Base-by-base conservation (phyloP, 1,140 invertebrate genomes). In the Leptinotarsa texana region DNA sequence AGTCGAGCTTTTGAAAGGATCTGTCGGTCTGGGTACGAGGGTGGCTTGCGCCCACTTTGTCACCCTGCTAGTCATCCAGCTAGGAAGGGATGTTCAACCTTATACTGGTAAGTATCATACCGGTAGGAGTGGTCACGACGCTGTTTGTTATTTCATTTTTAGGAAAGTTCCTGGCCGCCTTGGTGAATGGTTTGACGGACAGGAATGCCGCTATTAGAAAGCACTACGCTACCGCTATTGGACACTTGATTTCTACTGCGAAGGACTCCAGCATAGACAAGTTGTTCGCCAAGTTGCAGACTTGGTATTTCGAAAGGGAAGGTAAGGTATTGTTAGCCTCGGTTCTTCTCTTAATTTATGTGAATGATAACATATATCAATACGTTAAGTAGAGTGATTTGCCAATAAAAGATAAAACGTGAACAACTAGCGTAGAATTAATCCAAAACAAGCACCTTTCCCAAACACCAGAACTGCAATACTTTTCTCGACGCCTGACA, bases 201-300 rank as follows among this genome's bases (percentile, higher is more conserved):
- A 89, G 95, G 69, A 98, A 96, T 83, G 85, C 89, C 2, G 90
- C 92, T 1, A 90, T 98, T 3, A 89, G 95, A 74, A 96, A 95
- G 85, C 91, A 93, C 76, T 95, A 93, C 83, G 93, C 95, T 0
- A 88, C 89, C 67, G 92, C 94, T 17, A 91, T 98, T 69, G 96
- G 95, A 1, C 92, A 97, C 81, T 86, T 98, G n/a, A 91, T 95
- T 4, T 91, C 93, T 71, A 90, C 91, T 75, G 94, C 94, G n/a
- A 97, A 97, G 88, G 90, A 93, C 73, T 92, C 92, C 78, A 96
- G 94, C 81, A 88, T 96, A 65, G 94, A 95, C 78, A 97, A 95
- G 82, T 84, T 98, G 13, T 92, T 97, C 82, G 88, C 89, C 76
- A 96, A 93, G 83, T 86, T 97, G 65, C 90, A 92, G 75, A 89